Conservation (phyloP, 1,140 invertebrate genomes). For the Drosophila rufa region DNA sequence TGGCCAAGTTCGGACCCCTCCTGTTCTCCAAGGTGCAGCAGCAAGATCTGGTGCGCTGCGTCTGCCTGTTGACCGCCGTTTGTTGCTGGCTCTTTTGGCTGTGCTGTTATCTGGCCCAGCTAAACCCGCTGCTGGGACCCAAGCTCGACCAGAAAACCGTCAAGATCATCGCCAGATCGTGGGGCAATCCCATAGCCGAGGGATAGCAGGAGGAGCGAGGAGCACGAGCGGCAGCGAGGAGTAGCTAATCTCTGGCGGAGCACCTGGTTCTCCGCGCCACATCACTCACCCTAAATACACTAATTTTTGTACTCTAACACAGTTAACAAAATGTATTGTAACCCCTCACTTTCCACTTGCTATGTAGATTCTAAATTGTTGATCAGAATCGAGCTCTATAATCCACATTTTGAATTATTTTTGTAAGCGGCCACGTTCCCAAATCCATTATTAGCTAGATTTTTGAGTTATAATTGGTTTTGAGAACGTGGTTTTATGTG, state of each 20-base stretch:
- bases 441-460: neutral
- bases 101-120: slow-evolving; percentile 96
- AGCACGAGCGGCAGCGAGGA: slow-evolving; percentile 34
- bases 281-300: slow-evolving; percentile 10
- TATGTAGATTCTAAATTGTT: neutral
- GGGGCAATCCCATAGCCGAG: slow-evolving; percentile 87
- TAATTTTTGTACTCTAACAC: slow-evolving; percentile 18
- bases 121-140: slow-evolving; percentile 97
- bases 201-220: slow-evolving; percentile 86
- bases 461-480: neutral
- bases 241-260: slow-evolving; percentile 19
- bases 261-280: slow-evolving; percentile 18
- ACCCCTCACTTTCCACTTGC: slow-evolving; percentile 3
- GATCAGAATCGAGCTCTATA: neutral
- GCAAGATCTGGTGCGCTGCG: slow-evolving; percentile 92
- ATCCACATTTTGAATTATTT: slow-evolving; percentile 1
- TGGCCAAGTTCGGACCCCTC: slow-evolving; percentile 93
- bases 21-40: slow-evolving; percentile 95
- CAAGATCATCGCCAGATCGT: slow-evolving; percentile 91
- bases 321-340: slow-evolving; percentile 11
- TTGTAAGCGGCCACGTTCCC: slow-evolving; percentile 1
- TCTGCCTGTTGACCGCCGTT: slow-evolving; percentile 94
- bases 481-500: neutral
- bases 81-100: slow-evolving; percentile 97
- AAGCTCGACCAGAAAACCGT: slow-evolving; percentile 90